A percentile compares a stretch with the other conserved stretches of the same genome.
Evolutionary conservation across 30 jellyfish, hydroid and myxozoan species (phyloP).

Genomic region (Chironex yamaguchii): DNA sequence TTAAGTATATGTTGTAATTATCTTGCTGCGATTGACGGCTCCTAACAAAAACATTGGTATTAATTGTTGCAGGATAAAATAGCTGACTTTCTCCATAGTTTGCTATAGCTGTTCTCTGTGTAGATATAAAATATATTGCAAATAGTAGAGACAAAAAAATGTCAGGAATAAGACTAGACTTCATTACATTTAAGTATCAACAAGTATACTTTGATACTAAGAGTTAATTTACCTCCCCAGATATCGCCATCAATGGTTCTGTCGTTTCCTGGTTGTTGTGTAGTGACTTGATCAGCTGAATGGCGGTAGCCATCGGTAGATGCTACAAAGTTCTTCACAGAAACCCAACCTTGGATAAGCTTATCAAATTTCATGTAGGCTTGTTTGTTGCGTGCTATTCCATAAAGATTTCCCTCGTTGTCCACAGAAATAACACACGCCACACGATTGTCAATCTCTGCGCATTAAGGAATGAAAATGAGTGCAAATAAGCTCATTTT

Average conservation of each 20-base stretch:
- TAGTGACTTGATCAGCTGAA: background rate
- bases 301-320: background rate
- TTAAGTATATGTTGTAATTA: too few relatives aligned
- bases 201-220: too few relatives aligned
- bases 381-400: conserved; percentile 56
- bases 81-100: too few relatives aligned
- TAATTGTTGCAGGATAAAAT: too few relatives aligned
- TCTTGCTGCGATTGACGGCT: too few relatives aligned
- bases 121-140: too few relatives aligned
- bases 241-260: conserved; percentile 28
- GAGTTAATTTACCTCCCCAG: conserved; percentile 73
- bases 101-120: too few relatives aligned
- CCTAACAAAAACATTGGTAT: too few relatives aligned
- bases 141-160: too few relatives aligned
- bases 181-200: too few relatives aligned
- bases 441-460: conserved; percentile 75
- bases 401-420: conserved; percentile 35
- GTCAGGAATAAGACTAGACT: too few relatives aligned
- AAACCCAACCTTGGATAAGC: conserved; percentile 40
- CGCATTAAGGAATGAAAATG: background rate
- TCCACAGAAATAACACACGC: conserved; percentile 62
- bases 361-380: conserved; percentile 67
- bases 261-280: conserved; percentile 44
- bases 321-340: conserved; percentile 12
- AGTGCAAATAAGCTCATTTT: too few relatives aligned